Conservation (phyloP, 2,113 vertebrate species). For the Gnathonemus longibarbis region DNA sequence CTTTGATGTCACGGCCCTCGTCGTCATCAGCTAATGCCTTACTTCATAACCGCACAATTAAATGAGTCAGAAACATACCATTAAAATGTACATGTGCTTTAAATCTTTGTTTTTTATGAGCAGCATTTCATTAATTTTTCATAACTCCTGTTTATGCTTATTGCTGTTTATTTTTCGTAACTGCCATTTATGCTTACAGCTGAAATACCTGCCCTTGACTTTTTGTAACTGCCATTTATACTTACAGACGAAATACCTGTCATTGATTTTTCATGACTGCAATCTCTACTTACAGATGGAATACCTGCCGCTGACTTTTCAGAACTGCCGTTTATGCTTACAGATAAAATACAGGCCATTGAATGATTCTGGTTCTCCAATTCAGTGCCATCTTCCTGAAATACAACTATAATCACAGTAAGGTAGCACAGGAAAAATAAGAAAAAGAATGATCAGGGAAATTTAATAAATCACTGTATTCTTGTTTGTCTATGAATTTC, state of each 20-base stretch:
- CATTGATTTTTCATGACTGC: not conserved
- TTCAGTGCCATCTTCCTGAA: slow-evolving; percentile 14
- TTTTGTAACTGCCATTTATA: slow-evolving; percentile 19
- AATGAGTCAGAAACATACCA: not conserved
- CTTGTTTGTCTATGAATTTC: not conserved
- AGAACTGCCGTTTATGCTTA: not conserved
- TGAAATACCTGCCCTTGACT: not conserved
- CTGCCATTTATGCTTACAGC: slow-evolving; percentile 19
- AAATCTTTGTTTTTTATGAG: not conserved
- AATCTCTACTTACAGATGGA: slow-evolving; percentile 1
- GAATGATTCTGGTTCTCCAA: not conserved
- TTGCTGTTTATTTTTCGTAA: not conserved
- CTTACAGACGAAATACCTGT: slow-evolving; percentile 5
- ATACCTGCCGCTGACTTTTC: not conserved
- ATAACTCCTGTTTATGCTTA: slow-evolving; percentile 27
- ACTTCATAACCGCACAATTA: not conserved
- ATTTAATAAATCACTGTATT: not conserved
- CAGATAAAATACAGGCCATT: not conserved
- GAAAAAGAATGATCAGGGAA: not conserved
- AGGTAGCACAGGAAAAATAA: not conserved
- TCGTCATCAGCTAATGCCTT: not conserved
- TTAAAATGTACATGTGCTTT: not conserved
- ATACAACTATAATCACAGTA: slow-evolving; percentile 9
- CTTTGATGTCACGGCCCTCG: not conserved
- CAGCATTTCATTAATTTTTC: not conserved